A percentile compares a stretch with the other conserved stretches of the same genome.
phyloP scores from a whole-genome alignment of 2,113 vertebrate genomes.

The Chloropsis cyanopogon region DNA sequence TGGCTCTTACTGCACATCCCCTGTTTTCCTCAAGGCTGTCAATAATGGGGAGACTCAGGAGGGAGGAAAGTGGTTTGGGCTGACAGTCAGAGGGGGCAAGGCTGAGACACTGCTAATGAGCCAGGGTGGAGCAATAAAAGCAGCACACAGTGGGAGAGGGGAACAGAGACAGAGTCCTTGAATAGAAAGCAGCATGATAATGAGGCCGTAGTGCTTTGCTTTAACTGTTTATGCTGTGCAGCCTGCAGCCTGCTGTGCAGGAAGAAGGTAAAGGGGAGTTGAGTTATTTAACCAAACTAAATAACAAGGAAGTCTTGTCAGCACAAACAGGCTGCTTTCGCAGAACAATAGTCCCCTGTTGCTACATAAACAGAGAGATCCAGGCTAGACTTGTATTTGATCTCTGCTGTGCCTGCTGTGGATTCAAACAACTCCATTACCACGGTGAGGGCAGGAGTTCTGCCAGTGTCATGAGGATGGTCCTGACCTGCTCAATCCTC shows the following conservation, averaged over 20 bases:
- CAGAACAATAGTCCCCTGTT: slow-evolving; percentile 69
- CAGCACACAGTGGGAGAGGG: not conserved
- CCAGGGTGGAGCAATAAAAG: slow-evolving; percentile 38
- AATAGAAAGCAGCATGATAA: slow-evolving; percentile 59
- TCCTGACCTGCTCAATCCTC: slow-evolving; percentile 13
- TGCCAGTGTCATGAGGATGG: slow-evolving; percentile 4
- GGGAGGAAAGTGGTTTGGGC: not conserved
- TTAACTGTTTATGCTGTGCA: slow-evolving; percentile 65
- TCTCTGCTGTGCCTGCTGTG: slow-evolving; percentile 50
- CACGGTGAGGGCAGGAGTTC: not conserved
- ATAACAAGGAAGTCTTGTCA: slow-evolving; percentile 72
- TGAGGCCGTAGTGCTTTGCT: slow-evolving; percentile 58
- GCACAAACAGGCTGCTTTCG: slow-evolving; percentile 62
- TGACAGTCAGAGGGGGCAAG: slow-evolving; percentile 15
- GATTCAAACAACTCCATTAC: slow-evolving; percentile 34
- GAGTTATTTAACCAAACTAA: slow-evolving; percentile 74
- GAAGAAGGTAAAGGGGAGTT: slow-evolving; percentile 72
- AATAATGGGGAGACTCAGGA: not conserved
- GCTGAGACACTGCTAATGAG: slow-evolving; percentile 26
- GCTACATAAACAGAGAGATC: slow-evolving; percentile 65
- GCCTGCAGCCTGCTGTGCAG: slow-evolving; percentile 60
- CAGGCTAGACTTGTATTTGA: slow-evolving; percentile 63
- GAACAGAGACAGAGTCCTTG: slow-evolving; percentile 45
- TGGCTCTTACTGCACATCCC: not conserved
- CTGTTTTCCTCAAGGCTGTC: not conserved